Conservation (phyloP, 2,888 invertebrate genomes). For the Strigamia transsilvanica region DNA sequence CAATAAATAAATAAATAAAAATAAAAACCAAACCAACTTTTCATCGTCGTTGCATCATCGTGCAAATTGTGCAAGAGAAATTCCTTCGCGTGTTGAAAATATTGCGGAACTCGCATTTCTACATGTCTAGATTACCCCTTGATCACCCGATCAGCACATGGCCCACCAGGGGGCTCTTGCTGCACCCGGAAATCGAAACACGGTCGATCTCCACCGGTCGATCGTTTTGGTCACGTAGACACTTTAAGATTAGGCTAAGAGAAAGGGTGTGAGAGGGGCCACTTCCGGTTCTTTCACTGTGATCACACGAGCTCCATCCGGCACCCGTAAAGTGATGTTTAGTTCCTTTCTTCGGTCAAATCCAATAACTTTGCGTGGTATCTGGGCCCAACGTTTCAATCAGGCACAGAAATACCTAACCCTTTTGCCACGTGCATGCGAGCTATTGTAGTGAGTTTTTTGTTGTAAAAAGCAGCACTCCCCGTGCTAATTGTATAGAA, state of each 20-base stretch:
- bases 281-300: constrained; percentile 56
- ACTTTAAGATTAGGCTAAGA: constrained; percentile 58
- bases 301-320: constrained; percentile 59
- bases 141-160: constrained; percentile 54
- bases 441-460: too few relatives aligned
- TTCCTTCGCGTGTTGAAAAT: too few relatives aligned
- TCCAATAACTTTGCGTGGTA: constrained; percentile 57
- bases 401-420: too few relatives aligned
- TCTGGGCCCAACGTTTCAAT: too few relatives aligned
- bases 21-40: constrained; percentile 59
- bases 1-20: too few relatives aligned
- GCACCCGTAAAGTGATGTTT: constrained; percentile 59
- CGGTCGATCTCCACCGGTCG: constrained; percentile 58
- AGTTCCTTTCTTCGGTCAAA: constrained; percentile 59
- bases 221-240: constrained; percentile 59
- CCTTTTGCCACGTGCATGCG: too few relatives aligned
- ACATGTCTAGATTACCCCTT: constrained; percentile 29
- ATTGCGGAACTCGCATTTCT: too few relatives aligned
- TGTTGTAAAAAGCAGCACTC: too few relatives aligned
- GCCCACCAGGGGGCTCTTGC: constrained; percentile 60
- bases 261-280: not conserved
- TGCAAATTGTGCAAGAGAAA: too few relatives aligned
- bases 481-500: too few relatives aligned
- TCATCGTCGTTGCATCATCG: constrained; percentile 60
- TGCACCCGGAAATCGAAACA: constrained; percentile 59